phyloP scores from a whole-genome alignment of 2,888 invertebrate species.

The Scaptomyza caliginosa region DNA sequence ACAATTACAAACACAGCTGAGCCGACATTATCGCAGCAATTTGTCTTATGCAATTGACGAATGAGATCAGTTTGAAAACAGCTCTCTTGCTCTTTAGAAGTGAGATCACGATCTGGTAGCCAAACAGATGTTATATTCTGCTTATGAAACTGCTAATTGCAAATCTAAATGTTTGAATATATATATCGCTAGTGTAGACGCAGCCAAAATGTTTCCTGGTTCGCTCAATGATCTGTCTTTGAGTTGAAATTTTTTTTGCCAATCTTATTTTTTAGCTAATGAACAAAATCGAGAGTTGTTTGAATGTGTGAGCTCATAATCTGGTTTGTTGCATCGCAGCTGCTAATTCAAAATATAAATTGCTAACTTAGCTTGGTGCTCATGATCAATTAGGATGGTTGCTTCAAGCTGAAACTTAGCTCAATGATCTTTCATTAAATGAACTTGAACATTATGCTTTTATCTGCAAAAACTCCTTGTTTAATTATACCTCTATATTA shows the following conservation, averaged over 20 bases:
- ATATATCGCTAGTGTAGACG: too few relatives aligned
- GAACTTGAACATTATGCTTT: not conserved
- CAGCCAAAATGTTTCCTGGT: not conserved
- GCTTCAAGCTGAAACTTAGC: not conserved
- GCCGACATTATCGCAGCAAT: conserved; percentile 37
- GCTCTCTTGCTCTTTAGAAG: not conserved
- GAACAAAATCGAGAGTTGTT: not conserved
- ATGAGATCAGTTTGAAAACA: conserved; percentile 13
- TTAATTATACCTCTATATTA: too few relatives aligned
- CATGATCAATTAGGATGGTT: not conserved
- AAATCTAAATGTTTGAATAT: not conserved
- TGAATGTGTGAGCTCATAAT: conserved; percentile 1
- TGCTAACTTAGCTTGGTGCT: not conserved
- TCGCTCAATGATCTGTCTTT: conserved; percentile 2
- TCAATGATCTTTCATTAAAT: not conserved
- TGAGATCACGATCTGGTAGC: conserved; percentile 22
- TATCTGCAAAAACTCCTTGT: too few relatives aligned
- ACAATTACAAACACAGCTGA: not conserved
- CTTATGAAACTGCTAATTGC: conserved; percentile 10
- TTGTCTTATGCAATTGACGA: not conserved
- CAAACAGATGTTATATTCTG: not conserved
- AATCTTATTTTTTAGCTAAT: not conserved
- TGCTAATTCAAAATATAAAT: conserved; percentile 9
- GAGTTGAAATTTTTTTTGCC: not conserved
- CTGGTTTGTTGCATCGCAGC: not conserved